Evolutionary conservation across 2,797 vertebrate species (phyloP), one percentile per base, ranked within the genome.

Genomic region (Arctocebus calabarensis): DNA sequence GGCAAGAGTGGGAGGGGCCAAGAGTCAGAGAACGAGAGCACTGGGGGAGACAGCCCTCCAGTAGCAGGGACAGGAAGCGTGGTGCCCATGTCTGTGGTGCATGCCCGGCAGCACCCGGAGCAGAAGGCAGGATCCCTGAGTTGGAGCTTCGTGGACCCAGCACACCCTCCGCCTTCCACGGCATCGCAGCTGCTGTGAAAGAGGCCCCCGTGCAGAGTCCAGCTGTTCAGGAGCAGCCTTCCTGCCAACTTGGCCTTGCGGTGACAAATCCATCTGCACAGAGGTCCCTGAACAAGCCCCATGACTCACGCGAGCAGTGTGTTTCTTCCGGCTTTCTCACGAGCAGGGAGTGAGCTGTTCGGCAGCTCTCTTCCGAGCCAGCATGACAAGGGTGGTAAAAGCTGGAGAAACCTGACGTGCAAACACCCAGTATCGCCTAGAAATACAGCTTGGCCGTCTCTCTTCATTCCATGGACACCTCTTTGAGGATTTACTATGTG

Each of bases 61-160:
- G 75, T 59, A 64, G 74, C 48, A 45, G 77, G 27, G 71, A 52
- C 34, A 70, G n/a, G 17, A 74, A 91, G 43, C 75, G 45, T 8
- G 25, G 59, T 12, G n/a, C 64, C 40, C 64, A 3, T 66, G 45
- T 12, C 7, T 19, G 2, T 27, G n/a, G 7, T 29, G 37, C 48
- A 43, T 20, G 7, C 37, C 19, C 55, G 89, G 37, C 45, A 90
- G 45, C 20, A 0, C 57, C 16, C 9, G 20, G 61, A 85, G 34
- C 61, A 85, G 78, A 37, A 57, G 73, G 43, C 37, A 81, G 78
- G n/a, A 66, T 81, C 71, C 55, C 59, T 59, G 43, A n/a, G 27
- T 14, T 1, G 1, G 37, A 62, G 77, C 19, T 84, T 68, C 0
- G 0, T 3, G 29, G 52, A 75, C 32, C 34, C 1, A 12, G 73